Conservation (phyloP, 1,140 invertebrate species). For the Meteorus sp. region DNA sequence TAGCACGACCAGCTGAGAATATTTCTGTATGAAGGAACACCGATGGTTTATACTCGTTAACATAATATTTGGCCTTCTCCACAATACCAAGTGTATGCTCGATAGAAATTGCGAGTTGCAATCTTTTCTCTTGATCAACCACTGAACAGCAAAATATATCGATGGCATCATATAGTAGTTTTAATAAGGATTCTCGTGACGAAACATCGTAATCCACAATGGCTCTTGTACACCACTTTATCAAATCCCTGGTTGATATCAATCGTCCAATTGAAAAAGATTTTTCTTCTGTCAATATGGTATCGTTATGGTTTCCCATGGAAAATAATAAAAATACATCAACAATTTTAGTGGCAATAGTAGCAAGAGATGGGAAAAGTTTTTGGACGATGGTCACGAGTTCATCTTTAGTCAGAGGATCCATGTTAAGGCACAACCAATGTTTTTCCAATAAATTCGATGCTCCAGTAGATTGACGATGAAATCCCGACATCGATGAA, state of each 20-base stretch:
- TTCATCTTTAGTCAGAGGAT: conserved; percentile 76
- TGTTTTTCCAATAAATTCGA: conserved; percentile 77
- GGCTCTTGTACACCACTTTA: conserved; percentile 88
- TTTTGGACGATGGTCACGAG: conserved; percentile 68
- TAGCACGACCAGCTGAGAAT: conserved; percentile 64
- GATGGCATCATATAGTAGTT: conserved; percentile 86
- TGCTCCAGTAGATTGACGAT: conserved; percentile 67
- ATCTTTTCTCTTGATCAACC: conserved; percentile 62
- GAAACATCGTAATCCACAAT: conserved; percentile 74
- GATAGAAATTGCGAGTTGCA: conserved; percentile 73
- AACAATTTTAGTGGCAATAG: conserved; percentile 76
- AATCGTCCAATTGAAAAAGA: conserved; percentile 64
- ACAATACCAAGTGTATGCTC: conserved; percentile 82
- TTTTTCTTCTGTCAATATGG: conserved; percentile 37
- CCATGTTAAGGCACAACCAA: conserved; percentile 79
- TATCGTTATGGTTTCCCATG: conserved; percentile 64
- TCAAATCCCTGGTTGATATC: conserved; percentile 83
- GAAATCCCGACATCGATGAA: conserved; percentile 61
- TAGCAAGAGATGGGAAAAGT: conserved; percentile 73
- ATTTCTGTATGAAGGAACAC: conserved; percentile 60
- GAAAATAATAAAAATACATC: conserved; percentile 84
- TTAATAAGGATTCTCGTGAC: conserved; percentile 72
- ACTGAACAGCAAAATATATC: conserved; percentile 88
- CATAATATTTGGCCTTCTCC: conserved; percentile 82
- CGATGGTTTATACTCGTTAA: conserved; percentile 76